Evolutionary conservation across 2,113 vertebrate species (phyloP).

Genomic region (Phocoena sinus): DNA sequence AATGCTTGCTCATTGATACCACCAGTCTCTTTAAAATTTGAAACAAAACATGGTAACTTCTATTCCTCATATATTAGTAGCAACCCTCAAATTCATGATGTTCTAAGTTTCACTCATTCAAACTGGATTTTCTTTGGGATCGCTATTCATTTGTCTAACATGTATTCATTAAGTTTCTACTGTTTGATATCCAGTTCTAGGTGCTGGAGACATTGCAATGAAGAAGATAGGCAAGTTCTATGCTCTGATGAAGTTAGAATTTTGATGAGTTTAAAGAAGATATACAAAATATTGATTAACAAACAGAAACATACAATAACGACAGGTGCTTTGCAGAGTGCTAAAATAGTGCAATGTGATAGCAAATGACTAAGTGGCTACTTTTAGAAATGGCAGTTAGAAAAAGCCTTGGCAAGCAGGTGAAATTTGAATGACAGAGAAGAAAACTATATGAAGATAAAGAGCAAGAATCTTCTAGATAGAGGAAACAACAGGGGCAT

Average conservation of each 20-base stretch:
- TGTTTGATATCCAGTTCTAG: not conserved
- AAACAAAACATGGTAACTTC: not conserved
- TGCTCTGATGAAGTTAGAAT: not conserved
- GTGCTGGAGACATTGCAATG: not conserved
- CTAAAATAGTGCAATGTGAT: not conserved
- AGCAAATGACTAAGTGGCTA: not conserved
- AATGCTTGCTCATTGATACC: not conserved
- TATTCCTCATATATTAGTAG: not conserved
- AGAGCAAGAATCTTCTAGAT: not conserved
- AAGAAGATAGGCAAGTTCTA: not conserved
- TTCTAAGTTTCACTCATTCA: not conserved
- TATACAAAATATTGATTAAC: not conserved
- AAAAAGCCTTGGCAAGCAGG: not conserved
- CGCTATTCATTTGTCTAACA: not conserved
- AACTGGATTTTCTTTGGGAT: not conserved
- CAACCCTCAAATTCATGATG: not conserved
- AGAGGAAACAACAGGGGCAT: not conserved
- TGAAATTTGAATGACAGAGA: not conserved
- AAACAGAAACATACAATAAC: not conserved
- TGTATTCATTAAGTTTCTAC: not conserved
- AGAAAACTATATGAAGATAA: not conserved
- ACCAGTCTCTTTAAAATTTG: not conserved
- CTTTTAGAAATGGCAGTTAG: not conserved
- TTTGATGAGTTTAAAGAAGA: not conserved
- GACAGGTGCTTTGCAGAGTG: not conserved